Conservation (phyloP, 2,888 invertebrate species). For the Polia nebulosa region DNA sequence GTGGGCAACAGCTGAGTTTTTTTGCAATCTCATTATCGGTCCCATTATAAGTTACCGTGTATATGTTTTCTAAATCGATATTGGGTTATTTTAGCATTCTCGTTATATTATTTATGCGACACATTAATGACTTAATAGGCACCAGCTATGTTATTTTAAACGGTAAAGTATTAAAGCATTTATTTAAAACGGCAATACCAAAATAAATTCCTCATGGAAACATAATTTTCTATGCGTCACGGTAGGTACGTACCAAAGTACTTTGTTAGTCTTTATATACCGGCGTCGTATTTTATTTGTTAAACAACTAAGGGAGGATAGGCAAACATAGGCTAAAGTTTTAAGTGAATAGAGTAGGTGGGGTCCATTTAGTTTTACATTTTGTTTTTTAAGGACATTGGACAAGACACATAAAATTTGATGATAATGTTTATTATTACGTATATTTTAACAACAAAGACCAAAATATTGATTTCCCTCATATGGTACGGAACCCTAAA, state of each 20-base stretch:
- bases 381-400: no score
- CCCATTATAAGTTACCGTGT: background rate
- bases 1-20: background rate
- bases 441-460: no score
- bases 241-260: background rate
- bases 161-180: background rate
- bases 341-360: slow-evolving; percentile 20
- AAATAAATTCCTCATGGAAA: slow-evolving; percentile 13
- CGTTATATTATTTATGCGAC: background rate
- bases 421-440: no score
- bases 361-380: background rate
- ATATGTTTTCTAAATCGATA: background rate
- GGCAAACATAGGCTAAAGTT: background rate
- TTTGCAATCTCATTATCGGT: background rate
- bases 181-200: slow-evolving; percentile 3
- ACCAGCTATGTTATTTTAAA: slow-evolving; percentile 4
- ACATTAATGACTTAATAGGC: background rate
- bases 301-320: background rate
- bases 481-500: no score
- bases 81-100: slow-evolving; percentile 3
- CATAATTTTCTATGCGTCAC: slow-evolving; percentile 26
- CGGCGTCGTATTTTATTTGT: background rate
- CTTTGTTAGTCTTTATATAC: background rate
- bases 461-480: no score
- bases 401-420: background rate